A percentile compares a stretch with the other conserved stretches of the same genome.
These are phyloP conservation scores for Ericerus pela DNA, from an alignment of 1,140 invertebrate genomes.

Conservation along the genomic window DNA sequence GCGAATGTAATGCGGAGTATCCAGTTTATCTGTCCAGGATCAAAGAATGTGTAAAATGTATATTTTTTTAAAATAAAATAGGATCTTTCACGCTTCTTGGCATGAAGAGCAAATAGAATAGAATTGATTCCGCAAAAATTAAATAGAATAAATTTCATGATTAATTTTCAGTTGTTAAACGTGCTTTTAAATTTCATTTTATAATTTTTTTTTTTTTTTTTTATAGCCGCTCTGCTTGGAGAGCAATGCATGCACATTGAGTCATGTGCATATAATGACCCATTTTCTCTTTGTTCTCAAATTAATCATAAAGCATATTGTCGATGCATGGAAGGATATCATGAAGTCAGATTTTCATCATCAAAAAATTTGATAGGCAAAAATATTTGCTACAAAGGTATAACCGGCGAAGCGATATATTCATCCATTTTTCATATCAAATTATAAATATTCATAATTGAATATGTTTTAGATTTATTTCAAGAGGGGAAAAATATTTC, in stretches of 20 bases:
- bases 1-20: conserved; percentile 61
- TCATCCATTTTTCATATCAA: background rate
- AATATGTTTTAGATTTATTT: conserved; percentile 45
- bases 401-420: too few relatives aligned
- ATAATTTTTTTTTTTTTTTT: too few relatives aligned
- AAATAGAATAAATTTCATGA: too few relatives aligned
- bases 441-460: background rate
- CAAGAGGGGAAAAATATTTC: conserved; percentile 65
- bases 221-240: conserved; percentile 45
- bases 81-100: too few relatives aligned
- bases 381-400: too few relatives aligned
- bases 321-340: conserved; percentile 60
- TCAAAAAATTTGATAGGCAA: conserved; percentile 50
- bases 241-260: conserved; percentile 70
- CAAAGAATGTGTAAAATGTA: conserved; percentile 63
- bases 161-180: background rate
- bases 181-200: background rate
- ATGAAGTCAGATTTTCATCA: conserved; percentile 56
- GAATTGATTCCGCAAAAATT: too few relatives aligned
- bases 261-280: conserved; percentile 47
- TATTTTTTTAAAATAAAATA: conserved; percentile 25
- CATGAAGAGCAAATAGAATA: too few relatives aligned
- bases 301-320: conserved; percentile 70
- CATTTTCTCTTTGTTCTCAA: conserved; percentile 61
- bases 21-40: conserved; percentile 53